These are phyloP conservation scores for Lethenteron reissneri DNA, from an alignment of 2,113 vertebrate genomes.

Conservation along the genomic window DNA sequence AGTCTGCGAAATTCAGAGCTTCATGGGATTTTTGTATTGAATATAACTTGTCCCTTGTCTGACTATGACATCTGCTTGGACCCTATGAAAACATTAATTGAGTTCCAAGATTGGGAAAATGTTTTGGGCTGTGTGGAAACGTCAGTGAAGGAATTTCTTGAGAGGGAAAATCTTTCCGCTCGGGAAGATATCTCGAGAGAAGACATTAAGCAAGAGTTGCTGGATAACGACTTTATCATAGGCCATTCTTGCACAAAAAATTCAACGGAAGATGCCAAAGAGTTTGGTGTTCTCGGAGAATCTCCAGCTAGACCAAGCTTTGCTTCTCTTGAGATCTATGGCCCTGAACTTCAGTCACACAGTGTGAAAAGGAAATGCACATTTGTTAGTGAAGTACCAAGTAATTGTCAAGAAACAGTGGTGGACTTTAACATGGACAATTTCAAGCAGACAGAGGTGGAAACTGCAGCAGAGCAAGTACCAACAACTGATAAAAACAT, in stretches of 20 bases:
- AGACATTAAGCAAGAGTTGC: conserved; percentile 2
- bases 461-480: too few relatives aligned
- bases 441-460: too few relatives aligned
- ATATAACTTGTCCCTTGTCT: conserved; percentile 42
- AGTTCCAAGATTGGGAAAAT: conserved; percentile 69
- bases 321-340: not conserved
- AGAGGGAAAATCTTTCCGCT: conserved; percentile 41
- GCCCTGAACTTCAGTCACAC: conserved; percentile 4
- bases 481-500: too few relatives aligned
- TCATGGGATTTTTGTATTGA: conserved; percentile 50
- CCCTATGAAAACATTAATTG: conserved; percentile 69
- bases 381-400: too few relatives aligned
- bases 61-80: conserved; percentile 80
- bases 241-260: too few relatives aligned
- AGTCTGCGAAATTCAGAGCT: conserved; percentile 27
- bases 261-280: too few relatives aligned
- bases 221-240: not conserved
- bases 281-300: too few relatives aligned
- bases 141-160: conserved; percentile 51
- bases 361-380: not conserved
- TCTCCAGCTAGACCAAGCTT: too few relatives aligned
- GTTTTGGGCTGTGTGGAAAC: conserved; percentile 48
- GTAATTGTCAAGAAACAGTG: too few relatives aligned
- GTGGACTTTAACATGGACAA: too few relatives aligned
- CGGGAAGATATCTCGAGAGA: not conserved